Base-by-base conservation (phyloP, 1,140 invertebrate genomes). In the Drosophila ogumai region DNA sequence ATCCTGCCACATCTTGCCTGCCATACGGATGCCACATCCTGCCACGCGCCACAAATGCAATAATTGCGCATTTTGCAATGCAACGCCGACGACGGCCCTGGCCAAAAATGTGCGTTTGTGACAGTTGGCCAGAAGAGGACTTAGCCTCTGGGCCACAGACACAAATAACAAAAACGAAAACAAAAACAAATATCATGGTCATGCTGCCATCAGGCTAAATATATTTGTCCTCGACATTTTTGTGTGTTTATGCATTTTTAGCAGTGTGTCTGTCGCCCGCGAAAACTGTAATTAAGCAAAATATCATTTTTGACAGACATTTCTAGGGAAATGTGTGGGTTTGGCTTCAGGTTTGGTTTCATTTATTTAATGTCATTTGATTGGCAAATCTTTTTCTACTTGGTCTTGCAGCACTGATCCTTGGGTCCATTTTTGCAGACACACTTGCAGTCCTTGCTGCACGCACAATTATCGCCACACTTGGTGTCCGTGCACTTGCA, bases 391-490 rank as follows among this genome's bases (percentile, higher is more conserved):
- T 3, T 6, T 3, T 31, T n/a, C 64, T 66, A 69, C 38, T 86
- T 86, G 31, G 58, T 74, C 50, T 46, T 78, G 68, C 84, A 88
- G 41, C 85, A 84, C 71, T 88, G 57, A 13, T 80, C 84, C 84
- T 88, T 88, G 55, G 57, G 65, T 31, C 81, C 77, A 4, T 69
- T 68, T 17, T 88, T 88, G 50, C 84, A 88, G 10, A 68, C 76
- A 55, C 84, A 88, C 19, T 78, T 82, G 43, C 84, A 88, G 28
- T 88, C 76, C 64, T 81, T 28, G 15, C 46, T 81, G 56, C 85
- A 90, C 22, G 72, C 46, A 31, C 84, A 88, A 28, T 90, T 88
- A 66, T 88, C 85, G 10, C 85, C 85, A 63, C 84, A 88, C 68
- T 84, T 84, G 49, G 15, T 65, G 40, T 61, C 67, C 10, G 52